Percentiles rank a stretch among this genome's conserved stretches.
These are phyloP conservation scores for Pherbina coryleti DNA, from an alignment of 2,888 invertebrate genomes.

Conservation along the genomic window DNA sequence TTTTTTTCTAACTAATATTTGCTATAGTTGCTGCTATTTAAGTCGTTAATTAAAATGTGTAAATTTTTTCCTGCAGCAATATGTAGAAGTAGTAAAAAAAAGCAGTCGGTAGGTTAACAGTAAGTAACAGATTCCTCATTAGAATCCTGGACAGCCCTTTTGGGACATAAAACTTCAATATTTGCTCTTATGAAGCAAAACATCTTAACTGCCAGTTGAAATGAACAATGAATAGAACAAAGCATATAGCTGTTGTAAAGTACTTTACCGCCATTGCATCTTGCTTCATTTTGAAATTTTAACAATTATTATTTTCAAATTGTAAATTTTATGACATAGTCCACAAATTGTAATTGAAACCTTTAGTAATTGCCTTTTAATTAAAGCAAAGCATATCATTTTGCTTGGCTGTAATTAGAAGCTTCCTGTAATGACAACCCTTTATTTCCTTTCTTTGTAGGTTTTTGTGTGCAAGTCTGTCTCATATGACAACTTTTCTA, in stretches of 20 bases:
- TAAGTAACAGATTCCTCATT: background rate
- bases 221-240: background rate
- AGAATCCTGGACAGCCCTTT: background rate
- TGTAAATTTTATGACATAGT: conserved; percentile 18
- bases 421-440: conserved; percentile 31
- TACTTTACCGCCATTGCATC: background rate
- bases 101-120: background rate
- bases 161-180: background rate
- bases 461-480: background rate
- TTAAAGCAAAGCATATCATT: conserved; percentile 29
- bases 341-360: conserved; percentile 30
- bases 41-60: conserved; percentile 34
- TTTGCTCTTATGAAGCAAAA: background rate
- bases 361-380: conserved; percentile 28
- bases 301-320: background rate
- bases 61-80: conserved; percentile 38
- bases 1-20: background rate
- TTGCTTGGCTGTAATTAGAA: conserved; percentile 36
- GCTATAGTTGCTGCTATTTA: conserved; percentile 13
- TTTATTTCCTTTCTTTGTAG: background rate
- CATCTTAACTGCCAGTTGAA: background rate
- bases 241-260: background rate
- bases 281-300: conserved; percentile 5
- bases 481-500: conserved; percentile 11
- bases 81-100: background rate